phyloP scores from a whole-genome alignment of 2,113 vertebrate species.

The Gasterosteus aculeatus region DNA sequence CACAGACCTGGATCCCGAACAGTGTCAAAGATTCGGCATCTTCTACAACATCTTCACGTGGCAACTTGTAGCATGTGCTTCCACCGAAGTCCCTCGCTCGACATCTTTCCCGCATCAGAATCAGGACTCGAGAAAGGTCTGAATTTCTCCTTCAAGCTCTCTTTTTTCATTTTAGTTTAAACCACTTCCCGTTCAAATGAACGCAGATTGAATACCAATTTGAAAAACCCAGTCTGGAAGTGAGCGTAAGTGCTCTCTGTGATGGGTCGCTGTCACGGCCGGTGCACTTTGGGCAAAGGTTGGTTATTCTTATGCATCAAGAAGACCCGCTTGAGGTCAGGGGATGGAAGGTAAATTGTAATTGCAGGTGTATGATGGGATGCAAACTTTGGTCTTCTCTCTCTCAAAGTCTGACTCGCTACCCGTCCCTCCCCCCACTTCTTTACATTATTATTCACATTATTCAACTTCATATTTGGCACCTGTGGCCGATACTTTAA shows the following conservation, averaged over 20 bases:
- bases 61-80: neutral
- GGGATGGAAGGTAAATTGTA: neutral
- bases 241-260: too few species aligned
- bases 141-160: neutral
- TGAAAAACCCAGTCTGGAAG: neutral
- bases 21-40: too few species aligned
- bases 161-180: neutral
- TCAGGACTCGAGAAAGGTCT: neutral
- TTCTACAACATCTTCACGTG: neutral
- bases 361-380: neutral
- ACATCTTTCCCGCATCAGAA: neutral
- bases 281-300: neutral
- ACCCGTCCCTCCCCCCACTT: neutral
- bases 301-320: neutral
- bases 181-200: constrained; percentile 13
- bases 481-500: neutral
- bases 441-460: neutral
- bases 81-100: neutral
- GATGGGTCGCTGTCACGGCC: neutral
- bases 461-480: neutral
- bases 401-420: neutral
- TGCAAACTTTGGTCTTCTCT: constrained; percentile 5
- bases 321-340: neutral
- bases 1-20: neutral
- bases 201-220: neutral